Conservation (phyloP, 2,888 invertebrate species). For the Stenodera caucasica region DNA sequence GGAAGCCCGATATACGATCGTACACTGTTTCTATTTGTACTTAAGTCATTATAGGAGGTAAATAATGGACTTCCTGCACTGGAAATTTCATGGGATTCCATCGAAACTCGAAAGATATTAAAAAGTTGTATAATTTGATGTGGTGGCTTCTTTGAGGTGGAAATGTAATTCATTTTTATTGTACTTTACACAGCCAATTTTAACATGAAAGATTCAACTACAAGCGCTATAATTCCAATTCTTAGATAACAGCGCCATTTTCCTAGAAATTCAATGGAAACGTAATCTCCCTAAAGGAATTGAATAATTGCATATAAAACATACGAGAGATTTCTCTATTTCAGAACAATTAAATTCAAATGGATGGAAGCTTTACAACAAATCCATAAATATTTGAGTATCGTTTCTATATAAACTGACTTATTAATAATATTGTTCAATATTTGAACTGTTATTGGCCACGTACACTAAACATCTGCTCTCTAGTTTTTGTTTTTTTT, state of each 20-base stretch:
- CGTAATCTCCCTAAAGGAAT: neutral
- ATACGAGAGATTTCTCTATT: neutral
- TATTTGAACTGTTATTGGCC: neutral
- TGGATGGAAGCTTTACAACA: neutral
- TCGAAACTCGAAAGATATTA: neutral
- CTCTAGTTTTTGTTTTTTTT: neutral
- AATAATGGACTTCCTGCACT: too few relatives aligned
- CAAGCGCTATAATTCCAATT: neutral
- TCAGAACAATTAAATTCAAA: neutral
- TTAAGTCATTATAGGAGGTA: too few relatives aligned
- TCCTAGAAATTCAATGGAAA: neutral
- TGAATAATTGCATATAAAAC: neutral
- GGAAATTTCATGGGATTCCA: too few relatives aligned
- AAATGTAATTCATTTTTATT: neutral
- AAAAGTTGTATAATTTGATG: neutral
- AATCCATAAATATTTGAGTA: neutral
- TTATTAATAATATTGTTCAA: constrained; percentile 1
- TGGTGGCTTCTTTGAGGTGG: neutral
- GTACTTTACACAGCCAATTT: neutral
- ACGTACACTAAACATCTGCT: neutral
- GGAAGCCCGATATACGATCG: too few relatives aligned
- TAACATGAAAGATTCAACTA: constrained; percentile 1
- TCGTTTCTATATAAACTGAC: neutral
- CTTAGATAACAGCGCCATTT: neutral
- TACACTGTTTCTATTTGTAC: too few relatives aligned